Base-by-base conservation (phyloP, 1,140 invertebrate species). In the Protaetia brevitarsis region DNA sequence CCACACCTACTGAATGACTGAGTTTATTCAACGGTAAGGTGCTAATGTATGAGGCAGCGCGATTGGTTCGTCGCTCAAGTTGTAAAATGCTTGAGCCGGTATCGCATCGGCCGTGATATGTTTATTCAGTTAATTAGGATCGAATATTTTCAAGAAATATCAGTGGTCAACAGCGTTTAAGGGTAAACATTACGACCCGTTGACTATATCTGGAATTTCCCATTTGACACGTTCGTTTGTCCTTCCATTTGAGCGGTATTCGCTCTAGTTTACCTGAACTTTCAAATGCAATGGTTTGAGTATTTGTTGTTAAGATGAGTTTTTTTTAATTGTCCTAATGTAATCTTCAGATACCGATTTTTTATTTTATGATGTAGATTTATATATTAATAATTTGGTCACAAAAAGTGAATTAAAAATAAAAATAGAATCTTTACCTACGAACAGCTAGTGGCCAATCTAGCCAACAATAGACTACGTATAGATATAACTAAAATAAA, bases 131-230 rank as follows among this genome's bases (percentile, higher is more conserved):
- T 51, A 51, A 23, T 51, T 51, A 51, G 41, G 41, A 51, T 19
- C 19, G 41, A 51, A 51, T 51, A 16, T 7, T 51, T 21, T 19
- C 41, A 1, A 19, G 19, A 51, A 51, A 51, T 21, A 51, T 51
- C 41, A 51, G 26, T 51, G 41, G 41, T 51, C 41, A 51, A 51
- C 19, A 8, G 41, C 11, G 41, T 51, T 21, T 23, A 51, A 51
- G 13, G 7, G 41, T 23, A 51, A 51, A 51, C 41, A 51, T 51
- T 51, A 23, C 41, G 41, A 37, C 19, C 41, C 13, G 41, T 51
- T 23, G 4, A 51, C 41, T 51, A 51, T 51, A 51, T 19, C 41
- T 51, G 41, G 41, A 51, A 51, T 51, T 51, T 51, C 41, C 41
- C 41, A 51, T 51, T 51, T 51, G 41, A 51, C 41, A 51, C 41